These are phyloP conservation scores for Planiliza haematocheilus DNA, from an alignment of 2,113 vertebrate genomes.

Conservation along the genomic window DNA sequence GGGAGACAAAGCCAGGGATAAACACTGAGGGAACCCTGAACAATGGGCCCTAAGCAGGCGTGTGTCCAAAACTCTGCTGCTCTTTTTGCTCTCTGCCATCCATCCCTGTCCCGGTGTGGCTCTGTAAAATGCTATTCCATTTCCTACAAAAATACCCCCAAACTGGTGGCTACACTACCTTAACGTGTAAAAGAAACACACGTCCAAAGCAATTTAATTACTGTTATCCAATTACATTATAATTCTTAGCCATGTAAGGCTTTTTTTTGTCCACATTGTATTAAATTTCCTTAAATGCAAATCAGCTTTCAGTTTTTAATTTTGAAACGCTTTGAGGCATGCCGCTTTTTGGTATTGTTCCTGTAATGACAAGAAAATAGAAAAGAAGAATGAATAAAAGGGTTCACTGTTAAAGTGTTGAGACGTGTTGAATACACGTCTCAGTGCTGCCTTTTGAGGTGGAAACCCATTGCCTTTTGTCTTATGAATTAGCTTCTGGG, in stretches of 20 bases:
- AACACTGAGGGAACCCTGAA: conserved; percentile 77
- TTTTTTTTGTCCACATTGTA: conserved; percentile 1
- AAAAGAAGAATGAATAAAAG: conserved; percentile 13
- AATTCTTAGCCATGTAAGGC: conserved; percentile 20
- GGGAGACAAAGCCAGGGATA: conserved; percentile 84
- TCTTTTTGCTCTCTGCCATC: conserved; percentile 64
- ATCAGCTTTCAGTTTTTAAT: conserved; percentile 11
- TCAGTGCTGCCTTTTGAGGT: too few relatives aligned
- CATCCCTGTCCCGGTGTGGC: conserved; percentile 65
- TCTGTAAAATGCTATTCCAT: conserved; percentile 54
- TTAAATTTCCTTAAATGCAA: conserved; percentile 15
- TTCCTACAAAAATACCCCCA: conserved; percentile 32
- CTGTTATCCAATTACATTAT: conserved; percentile 48
- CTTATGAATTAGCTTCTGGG: too few relatives aligned
- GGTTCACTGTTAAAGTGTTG: neutral
- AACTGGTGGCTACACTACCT: too few relatives aligned
- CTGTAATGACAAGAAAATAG: neutral
- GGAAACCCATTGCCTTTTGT: too few relatives aligned
- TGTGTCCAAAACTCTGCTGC: conserved; percentile 74
- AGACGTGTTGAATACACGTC: neutral
- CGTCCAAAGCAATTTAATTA: conserved; percentile 45
- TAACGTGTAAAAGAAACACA: conserved; percentile 17
- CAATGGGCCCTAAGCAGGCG: conserved; percentile 65
- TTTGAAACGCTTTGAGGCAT: neutral
- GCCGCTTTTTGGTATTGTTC: neutral